Conservation (phyloP, 2,888 invertebrate genomes). For the Odiellus spinosus region DNA sequence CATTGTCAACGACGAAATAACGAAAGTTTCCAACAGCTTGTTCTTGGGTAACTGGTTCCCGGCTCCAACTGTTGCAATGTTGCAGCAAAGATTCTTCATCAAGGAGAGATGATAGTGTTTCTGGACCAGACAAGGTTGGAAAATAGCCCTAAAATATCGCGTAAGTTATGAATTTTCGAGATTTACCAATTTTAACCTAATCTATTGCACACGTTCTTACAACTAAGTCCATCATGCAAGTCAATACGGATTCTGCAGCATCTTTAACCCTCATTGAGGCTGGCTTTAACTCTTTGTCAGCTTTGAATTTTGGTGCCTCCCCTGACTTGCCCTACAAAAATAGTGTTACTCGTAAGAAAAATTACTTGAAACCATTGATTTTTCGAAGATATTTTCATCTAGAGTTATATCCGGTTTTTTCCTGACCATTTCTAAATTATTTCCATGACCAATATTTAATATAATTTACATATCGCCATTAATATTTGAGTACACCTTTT, state of each 20-base stretch:
- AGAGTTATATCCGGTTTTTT: too few species aligned
- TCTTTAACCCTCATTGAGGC: slow-evolving; percentile 95
- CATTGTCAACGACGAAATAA: slow-evolving; percentile 82
- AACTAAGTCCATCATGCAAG: slow-evolving; percentile 76
- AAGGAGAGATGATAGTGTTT: slow-evolving; percentile 65
- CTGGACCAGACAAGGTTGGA: slow-evolving; percentile 65
- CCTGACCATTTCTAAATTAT: too few species aligned
- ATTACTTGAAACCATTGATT: too few species aligned
- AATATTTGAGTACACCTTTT: too few species aligned
- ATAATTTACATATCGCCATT: too few species aligned
- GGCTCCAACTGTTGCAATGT: slow-evolving; percentile 48
- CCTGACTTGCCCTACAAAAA: slow-evolving; percentile 51
- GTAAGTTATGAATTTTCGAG: background rate
- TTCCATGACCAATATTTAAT: too few species aligned
- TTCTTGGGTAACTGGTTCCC: slow-evolving; percentile 36
- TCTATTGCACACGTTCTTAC: slow-evolving; percentile 4
- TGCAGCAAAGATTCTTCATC: slow-evolving; percentile 70
- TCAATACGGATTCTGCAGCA: slow-evolving; percentile 85
- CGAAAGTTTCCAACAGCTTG: slow-evolving; percentile 47
- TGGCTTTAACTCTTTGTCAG: slow-evolving; percentile 88
- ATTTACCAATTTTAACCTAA: background rate
- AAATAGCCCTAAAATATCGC: slow-evolving; percentile 48
- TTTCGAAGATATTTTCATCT: too few species aligned
- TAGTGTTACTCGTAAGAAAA: background rate
- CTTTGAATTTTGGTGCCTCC: slow-evolving; percentile 78